A percentile compares a stretch with the other conserved stretches of the same genome.
Conservation (phyloP, 2,888 invertebrate genomes). For the Amblyteles armatorius region DNA sequence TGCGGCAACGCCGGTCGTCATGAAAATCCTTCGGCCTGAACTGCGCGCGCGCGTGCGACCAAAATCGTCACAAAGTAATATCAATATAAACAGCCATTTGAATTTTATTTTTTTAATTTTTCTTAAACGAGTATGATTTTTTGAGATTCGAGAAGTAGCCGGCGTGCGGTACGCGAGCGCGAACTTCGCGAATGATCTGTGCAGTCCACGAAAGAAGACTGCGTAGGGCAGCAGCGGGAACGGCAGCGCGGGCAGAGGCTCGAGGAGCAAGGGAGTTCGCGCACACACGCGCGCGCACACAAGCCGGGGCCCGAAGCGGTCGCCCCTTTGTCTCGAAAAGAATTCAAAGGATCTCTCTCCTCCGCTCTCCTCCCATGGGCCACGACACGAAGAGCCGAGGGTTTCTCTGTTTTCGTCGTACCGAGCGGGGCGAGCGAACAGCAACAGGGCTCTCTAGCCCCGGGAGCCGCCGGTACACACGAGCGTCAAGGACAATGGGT, state of each 20-base stretch:
- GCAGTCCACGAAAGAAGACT: constrained; percentile 39
- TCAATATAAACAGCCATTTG: no score
- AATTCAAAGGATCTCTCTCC: constrained; percentile 62
- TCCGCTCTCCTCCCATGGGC: constrained; percentile 42
- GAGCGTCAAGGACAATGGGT: constrained; percentile 69
- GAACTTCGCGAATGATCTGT: constrained; percentile 20
- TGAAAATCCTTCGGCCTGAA: neutral
- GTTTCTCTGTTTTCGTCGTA: constrained; percentile 41
- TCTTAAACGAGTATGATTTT: neutral
- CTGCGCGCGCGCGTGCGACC: no score
- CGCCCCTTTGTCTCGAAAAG: constrained; percentile 60
- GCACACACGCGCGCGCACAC: constrained; percentile 16
- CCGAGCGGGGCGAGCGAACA: constrained; percentile 17
- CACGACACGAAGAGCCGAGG: constrained; percentile 66
- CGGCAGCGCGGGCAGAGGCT: constrained; percentile 5
- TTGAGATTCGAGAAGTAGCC: neutral
- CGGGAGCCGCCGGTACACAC: constrained; percentile 26
- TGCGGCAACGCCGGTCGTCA: neutral
- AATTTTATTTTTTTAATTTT: neutral
- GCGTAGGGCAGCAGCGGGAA: constrained; percentile 39
- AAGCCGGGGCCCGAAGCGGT: constrained; percentile 55
- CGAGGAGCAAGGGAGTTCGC: constrained; percentile 41
- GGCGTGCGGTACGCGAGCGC: constrained; percentile 16
- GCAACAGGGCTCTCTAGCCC: constrained; percentile 11
- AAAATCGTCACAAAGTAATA: no score